Evolutionary conservation across 2,797 vertebrate genomes (phyloP), one percentile per base, ranked within the genome.

Genomic region (Pantherophis vulpinus): DNA sequence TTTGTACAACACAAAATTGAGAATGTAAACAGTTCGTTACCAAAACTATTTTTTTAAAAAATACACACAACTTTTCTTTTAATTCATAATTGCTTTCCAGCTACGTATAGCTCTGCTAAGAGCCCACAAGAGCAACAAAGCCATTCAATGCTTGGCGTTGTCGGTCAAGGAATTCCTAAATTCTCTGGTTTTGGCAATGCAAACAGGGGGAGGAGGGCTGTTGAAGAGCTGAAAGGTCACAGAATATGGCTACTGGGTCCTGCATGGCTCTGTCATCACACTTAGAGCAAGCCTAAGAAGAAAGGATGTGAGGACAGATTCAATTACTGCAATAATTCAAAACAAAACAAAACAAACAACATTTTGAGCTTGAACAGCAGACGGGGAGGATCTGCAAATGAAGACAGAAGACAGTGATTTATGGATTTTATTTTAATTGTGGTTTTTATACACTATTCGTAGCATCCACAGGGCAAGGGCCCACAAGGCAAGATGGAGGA

Each of bases 291-390:
- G 54, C 16, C 54, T 88, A n/a, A 29, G 86, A 66, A 66, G 86
- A 25, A 37, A 59, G 42, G 61, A 61, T 93, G 88, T 7, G 29
- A 93, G 51, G 25, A 10, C 88, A 86, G 51, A 86, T 86, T 70
- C 54, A 92, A 87, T 92, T 63, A 56, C 59, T 66, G 60, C 51
- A 66, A 87, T 79, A 92, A 79, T 92, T 54, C 7, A 60, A 92
- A 92, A 83, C 66, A 37, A 70, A n/a, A 66, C 63, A n/a, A 66
- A 59, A 87, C 29, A 88, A 74, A 74, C 8, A n/a, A 79, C n/a
- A 79, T 92, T 92, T 60, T 91, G 59, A 88, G 18, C 63, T 13
- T 51, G 27, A 56, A 79, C 91, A 74, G 87, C 55, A 79, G 88
- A 90, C 6, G 56, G 51, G 29, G 42, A 32, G 54, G 79, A 47